A percentile compares a stretch with the other conserved stretches of the same genome.
Evolutionary conservation across 2,888 invertebrate species (phyloP).

Genomic region (Beris chalybata): DNA sequence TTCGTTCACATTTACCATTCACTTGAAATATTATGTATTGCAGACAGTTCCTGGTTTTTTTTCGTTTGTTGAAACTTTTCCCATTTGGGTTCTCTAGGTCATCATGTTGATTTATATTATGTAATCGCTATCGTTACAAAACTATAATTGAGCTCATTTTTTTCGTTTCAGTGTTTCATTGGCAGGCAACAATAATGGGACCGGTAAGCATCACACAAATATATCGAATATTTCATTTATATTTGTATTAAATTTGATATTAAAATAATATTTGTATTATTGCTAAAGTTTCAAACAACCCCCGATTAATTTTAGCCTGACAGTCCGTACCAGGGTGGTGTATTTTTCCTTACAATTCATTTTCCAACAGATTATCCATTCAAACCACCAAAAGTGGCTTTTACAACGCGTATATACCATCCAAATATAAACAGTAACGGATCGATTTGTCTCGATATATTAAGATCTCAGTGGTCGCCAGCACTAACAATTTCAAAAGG

Average conservation of each 20-base stretch:
- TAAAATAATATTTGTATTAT: constrained; percentile 21
- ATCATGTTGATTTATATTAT: no score
- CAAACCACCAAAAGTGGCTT: constrained; percentile 99
- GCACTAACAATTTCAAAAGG: constrained; percentile 99
- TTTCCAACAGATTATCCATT: constrained; percentile 99
- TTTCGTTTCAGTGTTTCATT: constrained; percentile 91
- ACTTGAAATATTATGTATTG: neutral
- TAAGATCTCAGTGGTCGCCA: constrained; percentile 99
- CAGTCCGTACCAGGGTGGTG: constrained; percentile 99
- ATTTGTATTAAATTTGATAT: neutral
- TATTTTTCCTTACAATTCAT: constrained; percentile 99
- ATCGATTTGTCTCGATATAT: constrained; percentile 99
- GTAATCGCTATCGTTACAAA: no score
- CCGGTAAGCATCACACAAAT: constrained; percentile 74
- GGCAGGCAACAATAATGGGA: constrained; percentile 99
- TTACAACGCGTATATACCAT: constrained; percentile 99
- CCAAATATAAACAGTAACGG: constrained; percentile 99
- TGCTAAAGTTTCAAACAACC: constrained; percentile 26
- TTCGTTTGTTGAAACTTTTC: neutral
- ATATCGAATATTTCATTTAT: neutral
- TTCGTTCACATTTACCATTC: no score
- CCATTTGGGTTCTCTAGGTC: no score
- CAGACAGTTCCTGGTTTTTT: neutral
- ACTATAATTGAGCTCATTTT: constrained; percentile 3
- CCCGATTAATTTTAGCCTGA: constrained; percentile 73